Evolutionary conservation across 2,113 vertebrate genomes (phyloP).

Genomic region (Pleuronectes platessa): DNA sequence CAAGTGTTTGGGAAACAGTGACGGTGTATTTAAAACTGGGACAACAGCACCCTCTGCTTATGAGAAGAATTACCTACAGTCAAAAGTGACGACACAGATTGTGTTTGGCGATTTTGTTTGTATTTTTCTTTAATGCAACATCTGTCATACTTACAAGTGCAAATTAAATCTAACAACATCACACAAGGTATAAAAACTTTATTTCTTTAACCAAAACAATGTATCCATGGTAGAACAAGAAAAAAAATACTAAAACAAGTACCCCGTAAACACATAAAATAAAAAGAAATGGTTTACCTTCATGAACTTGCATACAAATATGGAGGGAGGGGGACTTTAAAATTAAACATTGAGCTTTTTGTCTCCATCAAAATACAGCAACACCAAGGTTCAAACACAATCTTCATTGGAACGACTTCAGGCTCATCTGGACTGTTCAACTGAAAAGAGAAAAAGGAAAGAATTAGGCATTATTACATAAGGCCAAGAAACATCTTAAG

Average conservation of each 20-base stretch:
- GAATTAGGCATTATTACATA: background rate
- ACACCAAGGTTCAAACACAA: constrained; percentile 38
- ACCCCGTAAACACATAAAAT: constrained; percentile 46
- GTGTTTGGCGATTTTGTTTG: background rate
- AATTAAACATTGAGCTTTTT: constrained; percentile 53
- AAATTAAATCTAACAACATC: constrained; percentile 18
- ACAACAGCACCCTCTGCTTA: constrained; percentile 40
- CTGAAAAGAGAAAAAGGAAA: constrained; percentile 59
- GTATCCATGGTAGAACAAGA: constrained; percentile 67
- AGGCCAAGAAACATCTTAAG: too few relatives aligned
- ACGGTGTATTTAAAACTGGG: background rate
- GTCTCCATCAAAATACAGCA: constrained; percentile 49
- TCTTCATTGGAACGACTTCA: constrained; percentile 45
- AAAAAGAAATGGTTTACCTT: constrained; percentile 38
- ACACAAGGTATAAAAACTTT: constrained; percentile 80
- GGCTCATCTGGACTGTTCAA: constrained; percentile 86
- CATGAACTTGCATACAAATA: constrained; percentile 55
- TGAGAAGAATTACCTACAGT: constrained; percentile 4
- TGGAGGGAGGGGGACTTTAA: constrained; percentile 34
- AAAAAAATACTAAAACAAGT: constrained; percentile 73
- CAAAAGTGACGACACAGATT: background rate
- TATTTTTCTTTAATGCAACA: background rate
- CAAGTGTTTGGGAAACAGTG: constrained; percentile 4
- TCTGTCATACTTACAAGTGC: background rate
- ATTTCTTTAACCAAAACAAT: constrained; percentile 79